A percentile compares a stretch with the other conserved stretches of the same genome.
These are phyloP conservation scores for Tiliqua scincoides DNA, from an alignment of 2,113 vertebrate genomes.

Conservation along the genomic window DNA sequence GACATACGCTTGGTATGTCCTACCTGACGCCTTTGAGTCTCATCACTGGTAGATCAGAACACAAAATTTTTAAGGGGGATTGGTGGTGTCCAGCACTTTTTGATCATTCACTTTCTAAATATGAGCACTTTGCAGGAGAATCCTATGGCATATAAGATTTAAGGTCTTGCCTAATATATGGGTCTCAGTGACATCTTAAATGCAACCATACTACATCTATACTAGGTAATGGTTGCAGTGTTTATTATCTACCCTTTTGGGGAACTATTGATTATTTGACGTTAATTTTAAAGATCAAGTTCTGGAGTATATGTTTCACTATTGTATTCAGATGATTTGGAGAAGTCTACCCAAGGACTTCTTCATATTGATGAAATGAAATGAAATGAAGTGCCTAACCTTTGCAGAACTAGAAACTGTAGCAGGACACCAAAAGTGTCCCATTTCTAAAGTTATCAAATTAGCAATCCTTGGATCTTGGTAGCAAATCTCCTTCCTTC, in stretches of 20 bases:
- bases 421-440: slow-evolving; percentile 50
- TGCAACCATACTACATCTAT: background rate
- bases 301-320: slow-evolving; percentile 43
- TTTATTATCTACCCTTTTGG: slow-evolving; percentile 45
- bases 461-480: background rate
- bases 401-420: slow-evolving; percentile 55
- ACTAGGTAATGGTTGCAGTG: background rate
- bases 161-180: background rate
- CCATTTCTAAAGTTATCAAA: background rate
- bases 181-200: background rate
- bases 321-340: slow-evolving; percentile 38
- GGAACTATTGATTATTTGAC: slow-evolving; percentile 33
- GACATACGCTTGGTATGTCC: background rate
- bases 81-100: background rate
- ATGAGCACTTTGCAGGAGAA: background rate
- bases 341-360: background rate
- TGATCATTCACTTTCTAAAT: background rate
- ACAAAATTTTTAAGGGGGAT: background rate
- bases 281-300: slow-evolving; percentile 15
- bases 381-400: slow-evolving; percentile 53
- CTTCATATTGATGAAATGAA: slow-evolving; percentile 48
- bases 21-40: background rate
- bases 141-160: background rate
- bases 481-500: background rate
- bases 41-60: background rate